A percentile compares a stretch with the other conserved stretches of the same genome.
Conservation (phyloP, 2,797 vertebrate genomes). For the Podarcis siculus region DNA sequence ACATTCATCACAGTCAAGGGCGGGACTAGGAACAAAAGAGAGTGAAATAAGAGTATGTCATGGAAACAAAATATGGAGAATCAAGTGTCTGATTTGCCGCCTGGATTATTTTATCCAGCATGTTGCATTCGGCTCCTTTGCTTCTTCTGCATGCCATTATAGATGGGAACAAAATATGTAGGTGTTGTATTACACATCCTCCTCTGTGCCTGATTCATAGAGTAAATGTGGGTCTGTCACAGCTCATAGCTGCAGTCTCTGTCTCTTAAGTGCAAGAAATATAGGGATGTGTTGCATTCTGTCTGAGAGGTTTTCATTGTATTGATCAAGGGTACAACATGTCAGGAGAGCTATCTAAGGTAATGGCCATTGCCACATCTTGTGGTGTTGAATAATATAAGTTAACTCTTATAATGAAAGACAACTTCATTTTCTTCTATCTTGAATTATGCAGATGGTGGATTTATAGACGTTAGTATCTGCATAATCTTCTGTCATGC, state of each 20-base stretch:
- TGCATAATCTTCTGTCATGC: neutral
- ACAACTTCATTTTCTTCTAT: neutral
- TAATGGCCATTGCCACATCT: neutral
- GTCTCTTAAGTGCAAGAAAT: neutral
- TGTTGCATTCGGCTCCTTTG: constrained; percentile 3
- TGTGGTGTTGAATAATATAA: neutral
- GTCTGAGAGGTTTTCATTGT: neutral
- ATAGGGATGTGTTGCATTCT: neutral
- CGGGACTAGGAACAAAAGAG: neutral
- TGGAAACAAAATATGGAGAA: neutral
- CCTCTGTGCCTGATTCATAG: constrained; percentile 21
- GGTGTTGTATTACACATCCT: constrained; percentile 18
- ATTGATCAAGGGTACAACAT: neutral
- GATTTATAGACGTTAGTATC: neutral
- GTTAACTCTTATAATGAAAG: neutral
- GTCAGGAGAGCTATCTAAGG: neutral
- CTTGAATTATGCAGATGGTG: too few species aligned
- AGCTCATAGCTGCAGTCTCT: neutral
- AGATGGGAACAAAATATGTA: constrained; percentile 29
- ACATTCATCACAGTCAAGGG: neutral
- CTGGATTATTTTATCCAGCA: constrained; percentile 2
- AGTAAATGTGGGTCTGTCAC: constrained; percentile 2
- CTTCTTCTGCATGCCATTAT: constrained; percentile 15
- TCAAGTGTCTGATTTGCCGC: neutral
- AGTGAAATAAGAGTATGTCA: neutral